phyloP scores from a whole-genome alignment of 2,888 invertebrate genomes.

The Chloromyia formosa region DNA sequence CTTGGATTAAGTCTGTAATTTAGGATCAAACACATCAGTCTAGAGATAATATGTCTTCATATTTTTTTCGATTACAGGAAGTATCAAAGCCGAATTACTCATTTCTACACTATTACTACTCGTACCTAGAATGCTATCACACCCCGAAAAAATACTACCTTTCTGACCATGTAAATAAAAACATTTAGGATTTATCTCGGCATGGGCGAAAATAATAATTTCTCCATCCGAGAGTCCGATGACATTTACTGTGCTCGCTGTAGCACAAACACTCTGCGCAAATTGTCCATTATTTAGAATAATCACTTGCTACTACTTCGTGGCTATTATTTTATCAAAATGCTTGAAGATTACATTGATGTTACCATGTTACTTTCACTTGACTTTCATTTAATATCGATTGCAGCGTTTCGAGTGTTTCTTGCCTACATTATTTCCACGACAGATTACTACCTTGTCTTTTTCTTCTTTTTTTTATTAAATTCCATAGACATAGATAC shows the following conservation, averaged over 20 bases:
- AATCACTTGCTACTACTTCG: neutral
- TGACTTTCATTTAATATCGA: neutral
- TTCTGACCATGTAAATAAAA: no score
- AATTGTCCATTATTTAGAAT: neutral
- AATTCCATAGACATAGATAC: no score
- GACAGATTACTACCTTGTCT: neutral
- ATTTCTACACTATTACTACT: no score
- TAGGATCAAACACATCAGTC: no score
- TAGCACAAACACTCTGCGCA: neutral
- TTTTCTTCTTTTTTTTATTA: neutral
- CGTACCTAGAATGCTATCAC: no score
- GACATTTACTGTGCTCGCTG: neutral
- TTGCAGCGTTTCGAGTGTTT: neutral
- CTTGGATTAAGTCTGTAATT: no score
- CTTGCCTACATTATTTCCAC: neutral
- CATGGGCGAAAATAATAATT: neutral
- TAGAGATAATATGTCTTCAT: no score
- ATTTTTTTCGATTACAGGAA: no score
- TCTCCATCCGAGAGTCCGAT: neutral
- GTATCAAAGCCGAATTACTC: no score
- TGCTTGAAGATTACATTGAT: neutral
- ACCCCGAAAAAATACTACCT: no score
- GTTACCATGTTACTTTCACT: conserved; percentile 1
- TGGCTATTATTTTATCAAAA: neutral
- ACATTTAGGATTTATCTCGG: no score